A percentile compares a stretch with the other conserved stretches of the same genome.
Conservation (phyloP, 2,797 vertebrate species). For the Cyclopterus lumpus region DNA sequence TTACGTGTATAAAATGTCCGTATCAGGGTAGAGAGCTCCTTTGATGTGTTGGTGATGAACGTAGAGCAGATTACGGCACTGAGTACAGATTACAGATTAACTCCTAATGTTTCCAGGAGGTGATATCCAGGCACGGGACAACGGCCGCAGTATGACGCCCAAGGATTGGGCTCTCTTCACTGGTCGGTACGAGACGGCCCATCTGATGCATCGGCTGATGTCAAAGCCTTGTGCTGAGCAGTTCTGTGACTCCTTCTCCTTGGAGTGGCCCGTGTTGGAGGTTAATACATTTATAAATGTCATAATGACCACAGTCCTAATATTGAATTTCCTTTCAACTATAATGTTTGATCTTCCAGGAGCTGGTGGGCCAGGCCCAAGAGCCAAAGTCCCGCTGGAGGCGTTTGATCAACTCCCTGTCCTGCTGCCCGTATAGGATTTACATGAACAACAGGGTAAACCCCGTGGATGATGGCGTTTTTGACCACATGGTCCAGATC, state of each 20-base stretch:
- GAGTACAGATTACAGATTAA: neutral
- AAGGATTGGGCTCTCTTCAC: conserved; percentile 95
- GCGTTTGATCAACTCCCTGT: conserved; percentile 76
- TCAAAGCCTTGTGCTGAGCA: conserved; percentile 91
- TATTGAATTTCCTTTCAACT: neutral
- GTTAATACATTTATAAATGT: conserved; percentile 37
- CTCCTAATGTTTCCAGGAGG: conserved; percentile 83
- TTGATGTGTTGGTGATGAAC: neutral
- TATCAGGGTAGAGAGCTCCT: neutral
- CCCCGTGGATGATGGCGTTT: conserved; percentile 87
- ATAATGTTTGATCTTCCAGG: conserved; percentile 59
- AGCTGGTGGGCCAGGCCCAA: conserved; percentile 80
- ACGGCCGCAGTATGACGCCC: conserved; percentile 86
- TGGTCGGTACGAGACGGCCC: conserved; percentile 88
- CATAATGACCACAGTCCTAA: neutral
- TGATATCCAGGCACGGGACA: conserved; percentile 88
- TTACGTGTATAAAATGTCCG: neutral
- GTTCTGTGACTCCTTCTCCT: conserved; percentile 88
- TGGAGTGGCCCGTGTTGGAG: conserved; percentile 89
- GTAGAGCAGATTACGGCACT: neutral
- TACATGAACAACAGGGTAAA: conserved; percentile 76
- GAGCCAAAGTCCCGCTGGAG: conserved; percentile 87
- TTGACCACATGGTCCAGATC: conserved; percentile 93
- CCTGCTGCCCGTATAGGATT: conserved; percentile 76
- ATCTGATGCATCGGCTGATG: conserved; percentile 88